Base-by-base conservation (phyloP, 1,140 invertebrate species). In the Schlechtendalia chinensis region DNA sequence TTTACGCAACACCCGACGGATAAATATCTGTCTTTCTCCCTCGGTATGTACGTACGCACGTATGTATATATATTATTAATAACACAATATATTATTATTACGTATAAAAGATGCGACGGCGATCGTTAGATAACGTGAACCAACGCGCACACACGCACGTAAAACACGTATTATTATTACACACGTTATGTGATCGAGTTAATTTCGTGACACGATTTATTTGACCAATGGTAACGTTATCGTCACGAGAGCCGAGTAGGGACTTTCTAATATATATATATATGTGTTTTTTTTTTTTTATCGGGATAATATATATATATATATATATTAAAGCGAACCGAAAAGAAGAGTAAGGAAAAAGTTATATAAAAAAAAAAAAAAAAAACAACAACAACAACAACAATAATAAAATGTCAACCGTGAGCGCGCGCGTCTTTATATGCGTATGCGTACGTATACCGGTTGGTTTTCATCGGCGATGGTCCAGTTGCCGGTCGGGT, bases 201-300 rank as follows among this genome's bases (percentile, higher is more conserved):
- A 72, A 72, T 72, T 72, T 72, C 47, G 69, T 72, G 69, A 72
- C 69, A 72, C 69, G 69, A 54, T 72, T 72, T 72, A 72, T 72
- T 72, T 22, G 69, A 72, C 69, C 69, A 29, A 29, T 54, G 67
- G n/a, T 71, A 53, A 71, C 27, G 16, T 29, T 72, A 54, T 72
- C 50, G 50, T 69, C 39, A 53, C 14, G 11, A 27, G 27, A 6
- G 47, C 47, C 69, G 69, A 47, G 47, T 39, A 65, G n/a, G n/a
- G 69, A 72, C 69, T 72, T 72, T 72, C 69, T 72, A 72, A 27
- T 71, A 53, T 29, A 27, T 45, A 45, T 47, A 22, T 50, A n/a
- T 45, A 11, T 27, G 1, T 17, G 17, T 17, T 53, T 71, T 53
- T 53, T 71, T 29, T 29, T 32, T 19, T 19, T 29, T 19, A 29